These are phyloP conservation scores for Lasiurus cinereus DNA, from an alignment of 2,113 vertebrate species.

Conservation along the genomic window DNA sequence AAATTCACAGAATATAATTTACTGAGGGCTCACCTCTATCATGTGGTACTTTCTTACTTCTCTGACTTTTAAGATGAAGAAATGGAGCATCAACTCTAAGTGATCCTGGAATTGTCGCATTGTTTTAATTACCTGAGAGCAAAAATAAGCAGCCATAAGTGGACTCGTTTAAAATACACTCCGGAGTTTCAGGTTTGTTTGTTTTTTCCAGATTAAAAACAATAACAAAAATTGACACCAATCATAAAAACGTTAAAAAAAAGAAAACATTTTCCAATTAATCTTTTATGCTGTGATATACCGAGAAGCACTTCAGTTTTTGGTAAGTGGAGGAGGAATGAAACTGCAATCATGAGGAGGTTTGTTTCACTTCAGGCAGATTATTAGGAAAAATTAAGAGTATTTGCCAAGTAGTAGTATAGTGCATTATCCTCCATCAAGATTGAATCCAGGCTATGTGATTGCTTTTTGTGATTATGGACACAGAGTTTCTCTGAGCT, in stretches of 20 bases:
- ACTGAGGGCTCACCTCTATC: background rate
- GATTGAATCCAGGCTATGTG: background rate
- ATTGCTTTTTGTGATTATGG: background rate
- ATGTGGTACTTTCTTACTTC: background rate
- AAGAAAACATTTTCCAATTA: background rate
- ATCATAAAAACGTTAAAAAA: background rate
- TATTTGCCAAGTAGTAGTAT: background rate
- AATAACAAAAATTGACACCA: background rate
- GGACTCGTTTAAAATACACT: background rate
- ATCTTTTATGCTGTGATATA: background rate
- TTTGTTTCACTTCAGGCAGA: background rate
- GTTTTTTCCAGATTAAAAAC: background rate
- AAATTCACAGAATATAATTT: background rate
- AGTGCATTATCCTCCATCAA: background rate
- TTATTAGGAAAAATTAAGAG: slow-evolving; percentile 6
- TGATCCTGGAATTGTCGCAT: background rate
- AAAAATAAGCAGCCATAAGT: background rate
- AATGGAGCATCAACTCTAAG: background rate
- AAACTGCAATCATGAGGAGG: background rate
- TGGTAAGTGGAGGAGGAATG: background rate
- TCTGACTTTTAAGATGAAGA: background rate
- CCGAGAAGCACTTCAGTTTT: background rate
- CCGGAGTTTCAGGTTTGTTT: background rate
- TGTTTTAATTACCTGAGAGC: background rate
- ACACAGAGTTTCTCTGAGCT: background rate